Conservation (phyloP, 1,140 invertebrate species). For the Drosophila nasuta region DNA sequence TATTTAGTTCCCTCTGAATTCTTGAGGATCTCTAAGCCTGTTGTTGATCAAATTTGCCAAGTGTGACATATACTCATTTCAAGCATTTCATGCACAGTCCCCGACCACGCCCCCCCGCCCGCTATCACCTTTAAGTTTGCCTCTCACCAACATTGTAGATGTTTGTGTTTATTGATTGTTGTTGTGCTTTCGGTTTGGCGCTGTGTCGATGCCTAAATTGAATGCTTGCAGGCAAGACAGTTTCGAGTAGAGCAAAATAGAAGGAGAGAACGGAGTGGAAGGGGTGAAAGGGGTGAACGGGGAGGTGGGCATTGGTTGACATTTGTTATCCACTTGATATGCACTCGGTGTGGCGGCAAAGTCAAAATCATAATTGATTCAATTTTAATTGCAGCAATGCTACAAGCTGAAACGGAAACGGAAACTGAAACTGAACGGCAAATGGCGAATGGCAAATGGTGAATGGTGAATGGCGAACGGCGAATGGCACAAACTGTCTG, state of each 20-base stretch:
- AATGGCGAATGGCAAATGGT: neutral
- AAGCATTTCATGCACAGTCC: too few relatives aligned
- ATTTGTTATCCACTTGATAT: conserved; percentile 52
- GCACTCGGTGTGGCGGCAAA: conserved; percentile 61
- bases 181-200: neutral
- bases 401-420: conserved; percentile 25
- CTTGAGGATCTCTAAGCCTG: too few relatives aligned
- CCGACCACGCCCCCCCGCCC: neutral
- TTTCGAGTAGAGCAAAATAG: neutral
- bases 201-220: neutral
- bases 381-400: conserved; percentile 73
- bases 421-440: conserved; percentile 22
- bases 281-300: neutral
- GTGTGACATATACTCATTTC: neutral
- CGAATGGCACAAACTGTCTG: neutral
- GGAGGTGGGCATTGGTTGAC: conserved; percentile 4
- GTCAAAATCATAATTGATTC: conserved; percentile 80
- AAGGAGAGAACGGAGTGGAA: neutral
- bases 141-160: neutral
- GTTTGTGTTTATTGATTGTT: neutral
- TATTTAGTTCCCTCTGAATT: too few relatives aligned
- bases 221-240: neutral
- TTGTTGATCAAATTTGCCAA: too few relatives aligned
- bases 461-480: neutral
- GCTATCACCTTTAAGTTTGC: neutral